Evolutionary conservation across 2,888 invertebrate genomes (phyloP), one percentile per base, ranked within the genome.

Genomic region (Noctua janthina): DNA sequence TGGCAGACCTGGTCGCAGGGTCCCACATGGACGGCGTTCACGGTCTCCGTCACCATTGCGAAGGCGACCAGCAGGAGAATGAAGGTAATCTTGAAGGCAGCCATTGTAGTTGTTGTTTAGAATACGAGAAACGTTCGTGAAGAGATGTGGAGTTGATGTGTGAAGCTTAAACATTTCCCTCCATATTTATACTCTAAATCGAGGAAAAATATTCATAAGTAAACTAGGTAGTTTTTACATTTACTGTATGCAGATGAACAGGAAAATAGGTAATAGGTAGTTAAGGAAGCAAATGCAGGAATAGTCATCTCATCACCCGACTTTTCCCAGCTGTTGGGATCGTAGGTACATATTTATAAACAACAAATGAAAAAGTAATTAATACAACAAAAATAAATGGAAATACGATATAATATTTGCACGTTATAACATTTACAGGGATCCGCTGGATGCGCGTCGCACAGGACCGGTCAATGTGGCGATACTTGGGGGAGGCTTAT

Each of bases 21-120:
- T 15, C 23, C 43, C 10, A 82, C 79, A 29, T 5, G 79, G 17
- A 0, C 66, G 23, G 79, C 81, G 15, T 67, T 70, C 7, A 84
- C 51, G 43, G 70, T 71, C 17, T 59, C 85, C 79, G 6, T n/a
- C 62, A 81, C 81, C 85, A 84, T 84, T n/a, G 80, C 85, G 51
- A 71, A 84, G 59, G 79, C 81, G 35, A 82, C n/a, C 56, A 82
- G 81, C 70, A 79, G 49, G 35, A 82, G 85, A 13, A 82, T 17
- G 43, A 82, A 79, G n/a, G 66, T n/a, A 6, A 85, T 84, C 70
- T 82, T 82, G 35, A 67, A 39, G 1, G 79, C 70, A 15, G 80
- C 79, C 86, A 83, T 81, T 85, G 17, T 62, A n/a, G 5, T 62
- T 66, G 66, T 59, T 29, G 51, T 64, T 43, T 68, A 46, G 68